Conservation (phyloP, 2,797 vertebrate genomes). For the Acanthurus lineatus region DNA sequence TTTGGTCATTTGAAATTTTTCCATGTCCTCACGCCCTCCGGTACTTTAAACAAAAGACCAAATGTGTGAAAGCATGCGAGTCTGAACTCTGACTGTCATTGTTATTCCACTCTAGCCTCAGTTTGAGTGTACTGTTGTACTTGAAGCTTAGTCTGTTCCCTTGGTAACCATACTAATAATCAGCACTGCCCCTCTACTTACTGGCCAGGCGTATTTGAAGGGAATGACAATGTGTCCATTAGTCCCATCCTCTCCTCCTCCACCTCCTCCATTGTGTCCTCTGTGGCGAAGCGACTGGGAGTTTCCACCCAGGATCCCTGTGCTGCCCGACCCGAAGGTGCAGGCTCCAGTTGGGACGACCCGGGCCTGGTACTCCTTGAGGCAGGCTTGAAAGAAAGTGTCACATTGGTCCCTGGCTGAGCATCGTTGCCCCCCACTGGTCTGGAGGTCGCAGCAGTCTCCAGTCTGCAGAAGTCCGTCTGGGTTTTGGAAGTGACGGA, state of each 20-base stretch:
- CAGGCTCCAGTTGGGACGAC: constrained; percentile 82
- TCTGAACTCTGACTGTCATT: constrained; percentile 61
- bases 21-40: no score
- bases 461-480: constrained; percentile 82
- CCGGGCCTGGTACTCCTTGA: constrained; percentile 89
- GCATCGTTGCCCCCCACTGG: constrained; percentile 76
- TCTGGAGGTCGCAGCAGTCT: constrained; percentile 85
- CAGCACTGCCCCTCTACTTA: constrained; percentile 80
- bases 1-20: not conserved
- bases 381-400: constrained; percentile 87
- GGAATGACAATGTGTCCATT: constrained; percentile 85
- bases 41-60: not conserved
- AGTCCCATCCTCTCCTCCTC: constrained; percentile 67
- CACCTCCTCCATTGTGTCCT: constrained; percentile 65
- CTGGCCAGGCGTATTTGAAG: constrained; percentile 89
- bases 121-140: constrained; percentile 68
- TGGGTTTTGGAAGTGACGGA: constrained; percentile 84
- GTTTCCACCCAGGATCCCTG: constrained; percentile 86
- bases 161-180: constrained; percentile 77
- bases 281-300: constrained; percentile 77
- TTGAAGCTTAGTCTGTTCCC: constrained; percentile 77
- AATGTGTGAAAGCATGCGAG: constrained; percentile 41
- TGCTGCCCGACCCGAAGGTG: constrained; percentile 83
- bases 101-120: constrained; percentile 69
- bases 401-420: constrained; percentile 84